A percentile compares a stretch with the other conserved stretches of the same genome.
phyloP scores from a whole-genome alignment of 1,140 invertebrate species.

The Phymastichus coffea region DNA sequence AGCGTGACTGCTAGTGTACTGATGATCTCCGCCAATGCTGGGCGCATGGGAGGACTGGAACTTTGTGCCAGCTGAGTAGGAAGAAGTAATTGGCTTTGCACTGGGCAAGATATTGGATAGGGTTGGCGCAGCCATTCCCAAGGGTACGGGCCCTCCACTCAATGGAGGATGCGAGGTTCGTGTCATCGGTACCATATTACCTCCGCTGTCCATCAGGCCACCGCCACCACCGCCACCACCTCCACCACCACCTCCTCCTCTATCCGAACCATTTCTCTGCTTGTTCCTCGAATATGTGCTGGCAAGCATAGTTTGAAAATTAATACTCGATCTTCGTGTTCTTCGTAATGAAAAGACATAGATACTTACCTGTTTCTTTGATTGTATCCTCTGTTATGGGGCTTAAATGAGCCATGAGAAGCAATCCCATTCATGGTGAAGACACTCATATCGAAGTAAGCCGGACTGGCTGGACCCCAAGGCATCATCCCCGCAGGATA shows the following conservation, averaged over 20 bases:
- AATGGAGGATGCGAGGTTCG: slow-evolving; percentile 46
- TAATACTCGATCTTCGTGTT: background rate
- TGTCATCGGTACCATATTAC: slow-evolving; percentile 44
- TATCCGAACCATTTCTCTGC: slow-evolving; percentile 42
- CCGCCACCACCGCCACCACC: slow-evolving; percentile 13
- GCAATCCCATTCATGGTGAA: slow-evolving; percentile 75
- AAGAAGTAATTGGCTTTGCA: slow-evolving; percentile 47
- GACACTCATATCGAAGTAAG: slow-evolving; percentile 72
- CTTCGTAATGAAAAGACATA: background rate
- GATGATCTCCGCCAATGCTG: slow-evolving; percentile 35
- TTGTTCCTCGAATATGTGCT: slow-evolving; percentile 44
- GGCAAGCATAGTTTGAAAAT: slow-evolving; percentile 7
- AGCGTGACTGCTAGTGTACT: slow-evolving; percentile 18
- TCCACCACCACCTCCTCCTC: slow-evolving; percentile 28
- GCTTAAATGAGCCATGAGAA: slow-evolving; percentile 66
- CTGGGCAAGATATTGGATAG: slow-evolving; percentile 43
- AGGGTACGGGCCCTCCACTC: slow-evolving; percentile 36
- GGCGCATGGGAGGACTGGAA: slow-evolving; percentile 49
- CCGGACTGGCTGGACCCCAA: slow-evolving; percentile 60
- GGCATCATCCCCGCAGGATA: slow-evolving; percentile 62
- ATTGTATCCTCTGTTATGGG: slow-evolving; percentile 54
- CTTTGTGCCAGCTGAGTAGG: slow-evolving; percentile 52
- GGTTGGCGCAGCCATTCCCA: slow-evolving; percentile 40
- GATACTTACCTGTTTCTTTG: slow-evolving; percentile 47
- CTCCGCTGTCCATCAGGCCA: slow-evolving; percentile 31